Conservation (phyloP, 2,888 invertebrate genomes). For the Labia minor region DNA sequence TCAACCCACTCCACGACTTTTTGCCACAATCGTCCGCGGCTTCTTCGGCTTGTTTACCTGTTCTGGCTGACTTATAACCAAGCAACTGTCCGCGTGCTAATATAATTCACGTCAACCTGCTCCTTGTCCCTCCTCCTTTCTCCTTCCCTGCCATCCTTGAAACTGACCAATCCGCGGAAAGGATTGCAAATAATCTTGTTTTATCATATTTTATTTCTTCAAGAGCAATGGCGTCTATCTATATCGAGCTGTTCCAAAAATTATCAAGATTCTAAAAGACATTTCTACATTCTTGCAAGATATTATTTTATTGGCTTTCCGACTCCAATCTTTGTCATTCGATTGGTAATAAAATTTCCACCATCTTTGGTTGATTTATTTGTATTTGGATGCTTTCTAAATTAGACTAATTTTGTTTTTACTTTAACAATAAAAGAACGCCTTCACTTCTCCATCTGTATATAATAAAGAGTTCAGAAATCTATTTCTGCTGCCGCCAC, state of each 20-base stretch:
- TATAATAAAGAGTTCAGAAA: background rate
- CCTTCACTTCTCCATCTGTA: background rate
- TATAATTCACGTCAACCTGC: background rate
- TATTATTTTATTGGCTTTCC: too few relatives aligned
- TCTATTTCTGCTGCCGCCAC: conserved; percentile 1
- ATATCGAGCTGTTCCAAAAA: too few relatives aligned
- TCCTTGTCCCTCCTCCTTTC: background rate
- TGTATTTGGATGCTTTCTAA: too few relatives aligned
- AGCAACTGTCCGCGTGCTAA: background rate
- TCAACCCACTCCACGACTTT: too few relatives aligned
- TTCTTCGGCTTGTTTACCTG: background rate
- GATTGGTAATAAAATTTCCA: too few relatives aligned
- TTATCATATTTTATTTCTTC: background rate
- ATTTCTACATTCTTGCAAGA: too few relatives aligned
- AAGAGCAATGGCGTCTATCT: background rate
- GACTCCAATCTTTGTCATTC: too few relatives aligned
- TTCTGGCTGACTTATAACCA: background rate
- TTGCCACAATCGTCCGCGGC: background rate
- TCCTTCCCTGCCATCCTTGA: background rate
- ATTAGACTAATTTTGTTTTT: too few relatives aligned
- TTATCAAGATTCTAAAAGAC: too few relatives aligned
- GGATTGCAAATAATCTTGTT: background rate
- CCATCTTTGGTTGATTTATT: too few relatives aligned
- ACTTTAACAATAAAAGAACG: too few relatives aligned
- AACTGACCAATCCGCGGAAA: conserved; percentile 1